Base-by-base conservation (phyloP, 1,140 invertebrate species). In the Leucophenga varia region DNA sequence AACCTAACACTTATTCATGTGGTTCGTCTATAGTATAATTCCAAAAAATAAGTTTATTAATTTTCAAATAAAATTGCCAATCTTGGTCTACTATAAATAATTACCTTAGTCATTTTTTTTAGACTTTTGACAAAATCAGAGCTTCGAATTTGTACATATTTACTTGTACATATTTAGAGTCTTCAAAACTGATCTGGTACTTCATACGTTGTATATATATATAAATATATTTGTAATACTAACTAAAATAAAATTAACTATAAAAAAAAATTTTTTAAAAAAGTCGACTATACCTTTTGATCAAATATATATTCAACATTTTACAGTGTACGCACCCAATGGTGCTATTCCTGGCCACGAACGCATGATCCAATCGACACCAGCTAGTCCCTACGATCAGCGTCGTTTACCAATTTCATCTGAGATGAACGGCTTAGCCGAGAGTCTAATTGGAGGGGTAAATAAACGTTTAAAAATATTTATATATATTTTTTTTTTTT, bases 361-460 rank as follows among this genome's bases (percentile, higher is more conserved):
- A 36, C 81, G 85, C 47, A 79, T 86, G 57, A 82, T 86, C 51
- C 84, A 89, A 71, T 91, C 89, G 52, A 79, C 91, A 51, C 89
- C 88, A 40, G 87, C 87, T 54, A 91, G 88, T 77, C 89, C 89
- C 19, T 84, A 84, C 43, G 85, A 87, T 68, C 77, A 83, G 59
- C 59, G 65, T 61, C 69, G 64, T 63, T 81, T 83, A 64, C 81
- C 83, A 28, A 82, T 83, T 64, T 72, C 72, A 52, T 79, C 87
- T 61, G 89, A 90, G 69, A 88, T 93, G 28, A 84, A 92, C 59
- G 91, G 92, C 30, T 93, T 92, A 59, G 94, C 93, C 21, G 93
- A 97, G 76, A 95, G 89, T 76, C 81, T 97, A 43, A 93, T 97
- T 47, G 91, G 91, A 55, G 86, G 92, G 78, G 91, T 94, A 77